Evolutionary conservation across 2,888 invertebrate species (phyloP).

Genomic region (Cheilosia scutellata): DNA sequence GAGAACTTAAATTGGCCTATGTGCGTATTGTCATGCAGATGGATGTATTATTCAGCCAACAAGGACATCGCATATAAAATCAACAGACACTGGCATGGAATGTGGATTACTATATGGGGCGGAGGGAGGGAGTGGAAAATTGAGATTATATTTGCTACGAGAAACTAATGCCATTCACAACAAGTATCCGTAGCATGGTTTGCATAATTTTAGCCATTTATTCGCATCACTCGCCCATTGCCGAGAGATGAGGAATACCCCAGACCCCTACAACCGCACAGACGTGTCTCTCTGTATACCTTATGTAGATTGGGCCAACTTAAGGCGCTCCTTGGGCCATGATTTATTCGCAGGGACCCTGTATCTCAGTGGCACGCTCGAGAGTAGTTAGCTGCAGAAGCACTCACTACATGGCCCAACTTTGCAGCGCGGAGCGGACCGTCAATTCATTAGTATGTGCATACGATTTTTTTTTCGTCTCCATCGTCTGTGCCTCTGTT

Average conservation of each 20-base stretch:
- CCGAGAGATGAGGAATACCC: slow-evolving; percentile 7
- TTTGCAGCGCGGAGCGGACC: slow-evolving; percentile 61
- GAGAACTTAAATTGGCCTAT: slow-evolving; percentile 75
- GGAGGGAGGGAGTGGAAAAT: slow-evolving; percentile 40
- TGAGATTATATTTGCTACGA: slow-evolving; percentile 76
- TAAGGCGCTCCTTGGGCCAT: slow-evolving; percentile 67
- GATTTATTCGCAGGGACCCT: slow-evolving; percentile 69
- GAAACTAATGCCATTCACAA: slow-evolving; percentile 76
- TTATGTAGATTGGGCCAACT: slow-evolving; percentile 73
- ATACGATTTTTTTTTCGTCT: slow-evolving; percentile 52
- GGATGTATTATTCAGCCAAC: slow-evolving; percentile 75
- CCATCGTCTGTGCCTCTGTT: neutral
- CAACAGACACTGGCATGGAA: slow-evolving; percentile 65
- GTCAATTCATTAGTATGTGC: slow-evolving; percentile 76
- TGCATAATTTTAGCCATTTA: slow-evolving; percentile 75
- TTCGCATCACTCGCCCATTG: slow-evolving; percentile 71
- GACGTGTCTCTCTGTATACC: slow-evolving; percentile 29
- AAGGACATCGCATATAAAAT: slow-evolving; percentile 72
- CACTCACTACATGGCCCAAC: slow-evolving; percentile 64
- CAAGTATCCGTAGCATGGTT: slow-evolving; percentile 75
- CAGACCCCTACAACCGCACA: neutral
- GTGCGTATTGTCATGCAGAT: slow-evolving; percentile 76
- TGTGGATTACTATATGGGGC: slow-evolving; percentile 32
- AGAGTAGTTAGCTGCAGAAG: slow-evolving; percentile 75
- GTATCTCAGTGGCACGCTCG: slow-evolving; percentile 64